Conservation (phyloP, 2,888 invertebrate genomes). For the Clivina fossor region DNA sequence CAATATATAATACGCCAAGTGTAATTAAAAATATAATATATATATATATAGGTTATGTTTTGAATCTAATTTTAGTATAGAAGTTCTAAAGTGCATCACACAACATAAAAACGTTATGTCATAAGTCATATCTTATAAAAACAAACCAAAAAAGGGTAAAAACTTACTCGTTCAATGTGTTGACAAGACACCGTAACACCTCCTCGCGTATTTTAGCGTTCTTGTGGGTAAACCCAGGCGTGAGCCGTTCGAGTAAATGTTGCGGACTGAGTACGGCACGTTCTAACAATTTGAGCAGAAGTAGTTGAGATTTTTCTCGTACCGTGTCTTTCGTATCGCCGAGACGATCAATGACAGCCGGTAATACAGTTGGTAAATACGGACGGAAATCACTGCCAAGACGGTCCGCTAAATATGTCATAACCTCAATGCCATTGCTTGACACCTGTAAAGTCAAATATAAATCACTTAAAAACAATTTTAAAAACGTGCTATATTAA, state of each 20-base stretch:
- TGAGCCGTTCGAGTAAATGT: conserved; percentile 71
- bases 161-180: conserved; percentile 79
- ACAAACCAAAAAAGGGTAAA: too few relatives aligned
- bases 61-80: too few relatives aligned
- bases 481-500: too few relatives aligned
- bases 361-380: conserved; percentile 80
- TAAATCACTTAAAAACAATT: conserved; percentile 12
- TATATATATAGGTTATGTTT: too few relatives aligned
- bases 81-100: too few relatives aligned
- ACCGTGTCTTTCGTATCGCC: conserved; percentile 55
- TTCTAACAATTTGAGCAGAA: conserved; percentile 73
- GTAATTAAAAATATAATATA: too few relatives aligned
- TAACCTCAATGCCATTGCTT: conserved; percentile 85
- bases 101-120: too few relatives aligned
- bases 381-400: conserved; percentile 86
- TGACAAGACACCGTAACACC: conserved; percentile 78
- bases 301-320: conserved; percentile 72
- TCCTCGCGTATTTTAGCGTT: conserved; percentile 92
- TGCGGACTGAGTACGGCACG: conserved; percentile 69
- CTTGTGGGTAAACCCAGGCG: conserved; percentile 76
- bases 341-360: conserved; percentile 79
- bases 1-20: too few relatives aligned
- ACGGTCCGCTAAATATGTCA: conserved; percentile 82
- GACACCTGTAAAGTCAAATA: conserved; percentile 84
- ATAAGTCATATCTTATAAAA: too few relatives aligned